Evolutionary conservation across 2,113 vertebrate species (phyloP).

Genomic region (Eublepharis macularius): DNA sequence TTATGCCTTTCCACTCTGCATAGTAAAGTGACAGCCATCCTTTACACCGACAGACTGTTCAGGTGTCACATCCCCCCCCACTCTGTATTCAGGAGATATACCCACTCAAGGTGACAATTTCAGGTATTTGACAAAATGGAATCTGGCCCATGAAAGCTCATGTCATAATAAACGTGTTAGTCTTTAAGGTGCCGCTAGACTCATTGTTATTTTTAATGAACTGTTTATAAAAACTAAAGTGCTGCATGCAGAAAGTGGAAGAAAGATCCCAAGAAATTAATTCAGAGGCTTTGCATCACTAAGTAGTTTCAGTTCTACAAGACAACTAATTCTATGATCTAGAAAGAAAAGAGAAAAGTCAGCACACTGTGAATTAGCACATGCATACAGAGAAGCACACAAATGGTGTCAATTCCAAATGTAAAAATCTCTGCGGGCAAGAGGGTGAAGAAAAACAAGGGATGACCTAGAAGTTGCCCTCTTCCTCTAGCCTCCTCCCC

Average conservation of each 20-base stretch:
- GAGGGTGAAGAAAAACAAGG: background rate
- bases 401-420: background rate
- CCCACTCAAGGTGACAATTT: background rate
- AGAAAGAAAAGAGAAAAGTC: background rate
- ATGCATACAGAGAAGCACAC: background rate
- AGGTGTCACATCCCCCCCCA: background rate
- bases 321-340: background rate
- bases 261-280: conserved; percentile 36
- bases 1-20: background rate
- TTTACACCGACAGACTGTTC: background rate
- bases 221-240: conserved; percentile 12
- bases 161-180: background rate
- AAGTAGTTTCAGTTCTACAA: background rate
- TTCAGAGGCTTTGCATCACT: conserved; percentile 1
- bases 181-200: background rate
- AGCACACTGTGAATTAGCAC: background rate
- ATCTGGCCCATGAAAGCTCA: background rate
- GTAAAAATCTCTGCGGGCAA: background rate
- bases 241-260: conserved; percentile 39
- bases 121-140: background rate
- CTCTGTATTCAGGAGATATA: background rate
- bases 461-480: conserved; percentile 1
- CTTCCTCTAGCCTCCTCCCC: background rate
- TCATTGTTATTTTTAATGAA: conserved; percentile 16
- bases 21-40: background rate